phyloP scores from a whole-genome alignment of 2,888 invertebrate species.

The Drosophila flavopinicola region DNA sequence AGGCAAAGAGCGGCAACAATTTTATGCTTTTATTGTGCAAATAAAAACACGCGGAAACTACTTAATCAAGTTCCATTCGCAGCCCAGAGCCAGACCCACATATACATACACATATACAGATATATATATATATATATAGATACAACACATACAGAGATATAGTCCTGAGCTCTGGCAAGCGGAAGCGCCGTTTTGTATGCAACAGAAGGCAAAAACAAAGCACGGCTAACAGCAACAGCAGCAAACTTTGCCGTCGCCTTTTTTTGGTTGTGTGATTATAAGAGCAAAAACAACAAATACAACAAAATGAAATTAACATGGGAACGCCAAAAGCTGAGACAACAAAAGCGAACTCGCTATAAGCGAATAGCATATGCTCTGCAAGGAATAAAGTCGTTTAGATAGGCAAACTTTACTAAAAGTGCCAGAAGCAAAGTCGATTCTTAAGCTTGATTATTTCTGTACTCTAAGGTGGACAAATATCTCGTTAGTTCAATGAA shows the following conservation, averaged over 20 bases:
- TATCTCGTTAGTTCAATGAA: too few species aligned
- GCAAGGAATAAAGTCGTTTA: background rate
- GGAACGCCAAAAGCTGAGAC: conserved; percentile 62
- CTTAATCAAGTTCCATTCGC: conserved; percentile 79
- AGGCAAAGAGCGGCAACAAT: conserved; percentile 33
- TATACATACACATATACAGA: conserved; percentile 1
- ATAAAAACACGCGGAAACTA: conserved; percentile 82
- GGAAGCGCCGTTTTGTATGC: conserved; percentile 59
- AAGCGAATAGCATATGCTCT: conserved; percentile 30
- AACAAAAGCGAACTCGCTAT: conserved; percentile 30
- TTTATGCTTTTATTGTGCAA: conserved; percentile 78
- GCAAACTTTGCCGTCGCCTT: conserved; percentile 56
- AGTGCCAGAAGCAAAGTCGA: too few species aligned
- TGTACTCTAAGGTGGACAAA: too few species aligned
- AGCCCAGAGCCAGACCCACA: conserved; percentile 21
- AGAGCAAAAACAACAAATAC: conserved; percentile 29
- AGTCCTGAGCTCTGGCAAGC: conserved; percentile 14
- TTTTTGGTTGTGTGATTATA: conserved; percentile 38
- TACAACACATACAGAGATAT: background rate
- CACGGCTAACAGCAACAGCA: conserved; percentile 41
- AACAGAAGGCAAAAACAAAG: conserved; percentile 50
- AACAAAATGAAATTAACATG: conserved; percentile 26
- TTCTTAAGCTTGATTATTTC: too few species aligned
- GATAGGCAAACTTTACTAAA: too few species aligned
- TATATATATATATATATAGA: conserved; percentile 1